A percentile compares a stretch with the other conserved stretches of the same genome.
Conservation (phyloP, 1,140 invertebrate species). For the Ceratina australensis region DNA sequence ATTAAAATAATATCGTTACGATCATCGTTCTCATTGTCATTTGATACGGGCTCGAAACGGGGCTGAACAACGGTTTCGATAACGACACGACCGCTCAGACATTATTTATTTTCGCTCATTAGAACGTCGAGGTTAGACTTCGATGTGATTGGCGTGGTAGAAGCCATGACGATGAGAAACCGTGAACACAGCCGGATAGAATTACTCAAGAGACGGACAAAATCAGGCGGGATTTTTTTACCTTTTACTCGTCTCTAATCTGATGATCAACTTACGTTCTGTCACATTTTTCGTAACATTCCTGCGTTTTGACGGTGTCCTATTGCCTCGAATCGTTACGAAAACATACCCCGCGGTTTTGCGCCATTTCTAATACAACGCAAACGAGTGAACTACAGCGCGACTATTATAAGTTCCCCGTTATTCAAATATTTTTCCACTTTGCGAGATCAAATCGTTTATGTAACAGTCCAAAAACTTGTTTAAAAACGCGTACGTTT, state of each 20-base stretch:
- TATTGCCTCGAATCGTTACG: constrained; percentile 3
- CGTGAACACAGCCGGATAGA: constrained; percentile 75
- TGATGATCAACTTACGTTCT: constrained; percentile 1
- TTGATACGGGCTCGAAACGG: background rate
- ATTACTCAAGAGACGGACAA: constrained; percentile 69
- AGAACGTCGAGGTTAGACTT: constrained; percentile 60
- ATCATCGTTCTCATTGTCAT: constrained; percentile 6
- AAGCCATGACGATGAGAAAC: constrained; percentile 72
- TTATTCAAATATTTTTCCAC: constrained; percentile 9
- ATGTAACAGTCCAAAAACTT: background rate
- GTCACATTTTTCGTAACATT: constrained; percentile 28
- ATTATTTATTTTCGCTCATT: constrained; percentile 35
- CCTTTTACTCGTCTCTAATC: constrained; percentile 34
- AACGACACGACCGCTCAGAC: background rate
- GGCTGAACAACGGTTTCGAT: background rate
- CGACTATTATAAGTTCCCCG: constrained; percentile 32
- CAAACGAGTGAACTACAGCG: constrained; percentile 42
- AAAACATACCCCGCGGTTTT: constrained; percentile 36
- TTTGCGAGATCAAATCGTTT: background rate
- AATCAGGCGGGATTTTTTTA: constrained; percentile 43
- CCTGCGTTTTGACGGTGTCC: background rate
- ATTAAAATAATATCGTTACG: background rate
- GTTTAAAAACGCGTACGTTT: background rate
- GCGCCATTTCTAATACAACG: constrained; percentile 42
- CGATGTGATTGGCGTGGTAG: constrained; percentile 76